Evolutionary conservation across 2,888 invertebrate species (phyloP).

Genomic region (Megastigmus dorsalis): DNA sequence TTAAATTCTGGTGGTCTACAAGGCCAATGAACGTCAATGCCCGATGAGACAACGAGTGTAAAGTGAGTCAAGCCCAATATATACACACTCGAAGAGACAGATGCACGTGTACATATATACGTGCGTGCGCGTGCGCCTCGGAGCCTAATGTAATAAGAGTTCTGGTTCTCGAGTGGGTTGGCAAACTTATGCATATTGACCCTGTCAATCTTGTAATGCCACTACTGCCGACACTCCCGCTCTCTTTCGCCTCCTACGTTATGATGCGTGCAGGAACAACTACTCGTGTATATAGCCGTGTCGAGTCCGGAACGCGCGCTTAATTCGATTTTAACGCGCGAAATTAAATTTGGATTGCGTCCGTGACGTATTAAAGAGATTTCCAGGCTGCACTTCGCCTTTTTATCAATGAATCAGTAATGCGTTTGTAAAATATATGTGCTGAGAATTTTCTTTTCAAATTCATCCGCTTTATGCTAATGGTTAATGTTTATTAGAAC

Average conservation of each 20-base stretch:
- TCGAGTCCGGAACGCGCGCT: conserved; percentile 57
- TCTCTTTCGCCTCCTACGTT: conserved; percentile 8
- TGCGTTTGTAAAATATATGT: neutral
- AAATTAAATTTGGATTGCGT: conserved; percentile 39
- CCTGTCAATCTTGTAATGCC: conserved; percentile 69
- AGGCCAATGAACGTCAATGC: conserved; percentile 11
- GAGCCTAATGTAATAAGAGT: conserved; percentile 71
- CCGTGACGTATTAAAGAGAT: conserved; percentile 4
- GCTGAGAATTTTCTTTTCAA: too few species aligned
- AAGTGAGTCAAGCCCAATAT: conserved; percentile 58
- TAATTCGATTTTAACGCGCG: conserved; percentile 59
- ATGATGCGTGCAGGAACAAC: conserved; percentile 62
- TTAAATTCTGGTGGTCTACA: too few species aligned
- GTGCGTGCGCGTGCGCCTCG: conserved; percentile 29
- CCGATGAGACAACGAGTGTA: conserved; percentile 52
- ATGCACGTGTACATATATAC: conserved; percentile 64
- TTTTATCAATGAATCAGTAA: neutral
- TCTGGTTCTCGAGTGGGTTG: conserved; percentile 68
- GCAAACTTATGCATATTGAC: conserved; percentile 71
- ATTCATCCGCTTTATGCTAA: too few species aligned
- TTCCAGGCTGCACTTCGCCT: neutral
- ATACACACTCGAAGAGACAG: conserved; percentile 55
- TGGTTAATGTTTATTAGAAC: too few species aligned
- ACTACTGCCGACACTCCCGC: conserved; percentile 66
- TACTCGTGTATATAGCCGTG: conserved; percentile 40